Conservation (phyloP, 2,113 vertebrate genomes). For the Morone chrysops region DNA sequence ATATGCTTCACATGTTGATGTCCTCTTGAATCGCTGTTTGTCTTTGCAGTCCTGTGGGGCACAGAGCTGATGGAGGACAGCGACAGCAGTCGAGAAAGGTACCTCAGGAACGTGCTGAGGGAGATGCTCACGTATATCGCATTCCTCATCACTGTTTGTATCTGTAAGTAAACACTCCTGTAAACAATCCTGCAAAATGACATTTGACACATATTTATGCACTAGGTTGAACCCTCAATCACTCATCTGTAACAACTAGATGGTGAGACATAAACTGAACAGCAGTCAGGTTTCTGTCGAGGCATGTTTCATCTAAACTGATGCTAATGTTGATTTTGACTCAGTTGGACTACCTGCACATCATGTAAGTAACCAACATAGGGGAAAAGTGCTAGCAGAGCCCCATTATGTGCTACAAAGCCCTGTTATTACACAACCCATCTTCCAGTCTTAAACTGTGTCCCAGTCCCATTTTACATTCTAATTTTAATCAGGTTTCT, state of each 20-base stretch:
- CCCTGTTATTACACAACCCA: background rate
- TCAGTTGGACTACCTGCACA: background rate
- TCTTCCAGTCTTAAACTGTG: background rate
- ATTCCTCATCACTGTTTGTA: slow-evolving; percentile 92
- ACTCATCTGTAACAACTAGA: background rate
- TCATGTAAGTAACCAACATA: background rate
- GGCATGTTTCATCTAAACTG: background rate
- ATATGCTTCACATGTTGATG: background rate
- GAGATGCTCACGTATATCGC: slow-evolving; percentile 92
- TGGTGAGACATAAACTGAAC: background rate
- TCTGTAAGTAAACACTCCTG: slow-evolving; percentile 87
- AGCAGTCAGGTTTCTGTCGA: background rate
- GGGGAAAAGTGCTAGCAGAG: no score
- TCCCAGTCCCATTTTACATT: background rate
- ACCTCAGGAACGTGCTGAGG: slow-evolving; percentile 91
- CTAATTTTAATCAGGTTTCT: background rate
- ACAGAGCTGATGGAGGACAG: slow-evolving; percentile 94
- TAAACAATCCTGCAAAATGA: background rate
- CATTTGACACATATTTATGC: background rate
- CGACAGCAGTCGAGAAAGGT: slow-evolving; percentile 91
- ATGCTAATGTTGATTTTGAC: background rate
- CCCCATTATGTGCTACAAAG: background rate
- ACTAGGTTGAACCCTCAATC: background rate
- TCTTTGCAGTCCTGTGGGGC: slow-evolving; percentile 94
- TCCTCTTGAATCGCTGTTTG: background rate